These are phyloP conservation scores for Percopsis transmontana DNA, from an alignment of 2,113 vertebrate genomes.

Conservation along the genomic window DNA sequence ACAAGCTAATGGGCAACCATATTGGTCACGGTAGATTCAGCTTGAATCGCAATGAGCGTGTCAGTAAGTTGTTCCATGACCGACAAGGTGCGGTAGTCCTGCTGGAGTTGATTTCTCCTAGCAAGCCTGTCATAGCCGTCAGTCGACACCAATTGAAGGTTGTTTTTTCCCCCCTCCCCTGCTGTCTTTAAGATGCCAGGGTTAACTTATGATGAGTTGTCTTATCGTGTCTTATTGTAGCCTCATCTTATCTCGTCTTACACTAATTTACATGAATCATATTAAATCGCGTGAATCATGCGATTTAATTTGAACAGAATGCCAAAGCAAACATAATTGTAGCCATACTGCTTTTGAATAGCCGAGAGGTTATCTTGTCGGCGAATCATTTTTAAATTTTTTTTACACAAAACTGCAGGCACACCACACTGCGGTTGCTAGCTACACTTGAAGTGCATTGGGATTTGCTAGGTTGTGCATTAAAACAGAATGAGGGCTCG, in stretches of 20 bases:
- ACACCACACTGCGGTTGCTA: constrained; percentile 16
- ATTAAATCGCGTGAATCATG: too few species aligned
- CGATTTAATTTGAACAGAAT: too few species aligned
- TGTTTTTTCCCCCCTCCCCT: constrained; percentile 13
- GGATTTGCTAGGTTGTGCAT: constrained; percentile 76
- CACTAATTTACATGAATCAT: too few species aligned
- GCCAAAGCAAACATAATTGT: too few species aligned
- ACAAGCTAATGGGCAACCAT: constrained; percentile 73
- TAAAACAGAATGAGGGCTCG: constrained; percentile 72
- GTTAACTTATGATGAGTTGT: constrained; percentile 12
- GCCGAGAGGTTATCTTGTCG: too few species aligned
- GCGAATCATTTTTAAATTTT: too few species aligned
- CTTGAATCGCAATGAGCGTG: constrained; percentile 76
- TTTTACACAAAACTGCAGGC: constrained; percentile 42
- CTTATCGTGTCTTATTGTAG: background rate
- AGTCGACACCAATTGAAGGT: constrained; percentile 66
- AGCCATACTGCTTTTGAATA: too few species aligned
- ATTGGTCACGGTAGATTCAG: constrained; percentile 74
- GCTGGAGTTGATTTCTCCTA: constrained; percentile 72
- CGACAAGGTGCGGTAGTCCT: constrained; percentile 72
- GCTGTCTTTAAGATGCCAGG: constrained; percentile 16
- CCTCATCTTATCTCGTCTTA: background rate
- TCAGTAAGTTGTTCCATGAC: constrained; percentile 66
- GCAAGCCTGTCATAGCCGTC: constrained; percentile 52
- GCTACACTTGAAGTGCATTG: constrained; percentile 54